Evolutionary conservation across 2,113 vertebrate genomes (phyloP).

Genomic region (Saimiri boliviensis): DNA sequence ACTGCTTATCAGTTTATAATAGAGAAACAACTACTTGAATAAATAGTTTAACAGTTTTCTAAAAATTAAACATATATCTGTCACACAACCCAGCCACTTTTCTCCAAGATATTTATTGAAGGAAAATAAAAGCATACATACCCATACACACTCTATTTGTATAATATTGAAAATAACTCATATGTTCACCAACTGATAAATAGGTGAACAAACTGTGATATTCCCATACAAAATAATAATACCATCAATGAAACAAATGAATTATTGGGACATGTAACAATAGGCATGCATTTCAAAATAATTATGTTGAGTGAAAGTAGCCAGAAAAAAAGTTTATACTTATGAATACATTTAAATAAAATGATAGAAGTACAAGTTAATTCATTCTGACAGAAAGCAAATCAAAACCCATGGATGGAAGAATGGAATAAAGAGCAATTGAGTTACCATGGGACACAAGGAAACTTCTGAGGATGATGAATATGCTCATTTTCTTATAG

Average conservation of each 20-base stretch:
- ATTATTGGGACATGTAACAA: not conserved
- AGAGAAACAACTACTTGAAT: not conserved
- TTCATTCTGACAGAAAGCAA: not conserved
- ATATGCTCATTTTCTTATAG: not conserved
- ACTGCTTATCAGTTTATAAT: not conserved
- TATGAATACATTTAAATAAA: not conserved
- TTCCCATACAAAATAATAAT: not conserved
- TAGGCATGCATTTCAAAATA: not conserved
- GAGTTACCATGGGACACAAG: not conserved
- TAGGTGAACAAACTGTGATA: not conserved
- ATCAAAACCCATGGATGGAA: not conserved
- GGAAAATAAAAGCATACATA: not conserved
- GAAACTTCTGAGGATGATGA: not conserved
- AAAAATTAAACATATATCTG: not conserved
- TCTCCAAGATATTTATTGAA: not conserved
- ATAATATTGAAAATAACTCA: not conserved
- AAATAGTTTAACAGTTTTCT: not conserved
- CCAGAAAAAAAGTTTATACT: not conserved
- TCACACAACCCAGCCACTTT: not conserved
- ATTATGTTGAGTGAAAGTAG: not conserved
- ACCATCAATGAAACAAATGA: not conserved
- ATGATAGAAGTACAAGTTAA: not conserved
- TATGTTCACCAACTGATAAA: not conserved
- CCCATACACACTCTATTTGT: not conserved
- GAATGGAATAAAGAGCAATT: not conserved